Percentiles rank a stretch among this genome's conserved stretches.
phyloP scores from a whole-genome alignment of 2,888 invertebrate genomes.

The Orthonevra nobilis region DNA sequence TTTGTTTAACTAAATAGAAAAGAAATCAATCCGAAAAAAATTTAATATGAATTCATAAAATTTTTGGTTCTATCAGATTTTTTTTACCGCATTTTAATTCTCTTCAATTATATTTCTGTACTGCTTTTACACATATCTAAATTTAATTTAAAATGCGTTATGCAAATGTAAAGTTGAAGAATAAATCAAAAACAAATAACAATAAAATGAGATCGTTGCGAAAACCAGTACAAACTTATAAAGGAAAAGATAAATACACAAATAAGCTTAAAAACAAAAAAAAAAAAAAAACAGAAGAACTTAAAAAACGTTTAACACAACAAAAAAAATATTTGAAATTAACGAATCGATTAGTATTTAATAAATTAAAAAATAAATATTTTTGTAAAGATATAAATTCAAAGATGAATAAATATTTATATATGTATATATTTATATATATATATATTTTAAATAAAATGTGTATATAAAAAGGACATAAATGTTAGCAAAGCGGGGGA shows the following conservation, averaged over 20 bases:
- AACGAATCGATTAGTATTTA: slow-evolving; percentile 77
- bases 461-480: slow-evolving; percentile 54
- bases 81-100: too few relatives aligned
- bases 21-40: slow-evolving; percentile 24
- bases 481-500: slow-evolving; percentile 73
- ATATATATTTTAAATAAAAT: slow-evolving; percentile 39
- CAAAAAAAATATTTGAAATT: slow-evolving; percentile 64
- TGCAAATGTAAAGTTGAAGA: too few relatives aligned
- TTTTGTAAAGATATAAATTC: slow-evolving; percentile 49
- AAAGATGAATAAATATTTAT: slow-evolving; percentile 58
- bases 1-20: slow-evolving; percentile 20
- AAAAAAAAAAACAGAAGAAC: slow-evolving; percentile 47
- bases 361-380: slow-evolving; percentile 66
- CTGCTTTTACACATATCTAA: slow-evolving; percentile 30
- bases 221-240: slow-evolving; percentile 45
- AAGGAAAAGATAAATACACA: slow-evolving; percentile 48
- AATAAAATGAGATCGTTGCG: slow-evolving; percentile 5
- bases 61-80: too few relatives aligned
- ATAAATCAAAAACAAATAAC: neutral
- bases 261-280: slow-evolving; percentile 35
- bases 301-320: slow-evolving; percentile 60
- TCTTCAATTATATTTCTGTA: slow-evolving; percentile 15
- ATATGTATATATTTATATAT: too few relatives aligned
- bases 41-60: neutral
- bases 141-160: too few relatives aligned